A percentile compares a stretch with the other conserved stretches of the same genome.
Conservation (phyloP, 2,888 invertebrate species). For the Acrobasis consociella region DNA sequence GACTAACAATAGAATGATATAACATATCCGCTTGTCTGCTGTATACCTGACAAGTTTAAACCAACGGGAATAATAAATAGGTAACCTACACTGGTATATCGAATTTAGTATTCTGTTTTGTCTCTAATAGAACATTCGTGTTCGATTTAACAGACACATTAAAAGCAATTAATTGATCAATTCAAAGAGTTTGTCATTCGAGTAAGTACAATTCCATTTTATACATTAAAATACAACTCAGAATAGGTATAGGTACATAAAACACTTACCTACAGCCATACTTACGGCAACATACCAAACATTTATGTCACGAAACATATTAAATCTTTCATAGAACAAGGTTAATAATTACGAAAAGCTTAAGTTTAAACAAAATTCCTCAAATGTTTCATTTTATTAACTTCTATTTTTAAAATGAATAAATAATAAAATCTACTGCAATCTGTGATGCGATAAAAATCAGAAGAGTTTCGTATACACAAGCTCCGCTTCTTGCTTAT, state of each 20-base stretch:
- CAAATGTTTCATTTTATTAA: background rate
- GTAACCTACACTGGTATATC: no score
- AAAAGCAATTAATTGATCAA: background rate
- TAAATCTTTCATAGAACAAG: background rate
- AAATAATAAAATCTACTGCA: background rate
- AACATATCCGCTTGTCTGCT: background rate
- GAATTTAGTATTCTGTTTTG: background rate
- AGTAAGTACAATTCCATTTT: background rate
- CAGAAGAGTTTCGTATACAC: slow-evolving; percentile 1
- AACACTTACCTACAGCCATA: background rate
- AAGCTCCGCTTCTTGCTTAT: slow-evolving; percentile 5
- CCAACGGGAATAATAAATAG: background rate
- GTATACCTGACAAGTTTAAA: background rate
- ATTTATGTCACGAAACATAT: background rate
- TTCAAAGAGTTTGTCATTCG: background rate
- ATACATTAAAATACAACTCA: background rate
- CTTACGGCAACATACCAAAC: background rate
- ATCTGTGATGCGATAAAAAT: background rate
- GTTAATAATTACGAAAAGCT: background rate
- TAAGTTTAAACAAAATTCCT: background rate
- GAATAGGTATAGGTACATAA: no score
- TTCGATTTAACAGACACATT: background rate
- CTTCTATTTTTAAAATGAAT: background rate
- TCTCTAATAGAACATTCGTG: background rate
- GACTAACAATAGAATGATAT: background rate